Conservation (phyloP, 1,140 invertebrate species). For the Dryas iulia region DNA sequence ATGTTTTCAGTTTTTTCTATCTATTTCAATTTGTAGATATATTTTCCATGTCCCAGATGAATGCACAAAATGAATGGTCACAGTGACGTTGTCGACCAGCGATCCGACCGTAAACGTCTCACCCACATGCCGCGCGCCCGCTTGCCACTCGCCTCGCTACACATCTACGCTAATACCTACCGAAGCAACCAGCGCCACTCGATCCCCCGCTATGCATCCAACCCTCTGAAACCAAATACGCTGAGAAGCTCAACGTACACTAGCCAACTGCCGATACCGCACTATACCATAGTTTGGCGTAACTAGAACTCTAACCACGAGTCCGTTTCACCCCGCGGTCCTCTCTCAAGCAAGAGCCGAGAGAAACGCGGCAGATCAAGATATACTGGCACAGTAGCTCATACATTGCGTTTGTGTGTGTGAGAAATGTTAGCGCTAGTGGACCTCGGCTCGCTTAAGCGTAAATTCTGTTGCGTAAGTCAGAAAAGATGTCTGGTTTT, state of each 20-base stretch:
- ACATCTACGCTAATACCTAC: constrained; percentile 68
- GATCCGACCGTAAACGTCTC: constrained; percentile 79
- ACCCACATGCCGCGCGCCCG: constrained; percentile 75
- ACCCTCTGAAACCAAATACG: constrained; percentile 33
- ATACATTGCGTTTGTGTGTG: constrained; percentile 72
- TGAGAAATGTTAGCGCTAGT: constrained; percentile 68
- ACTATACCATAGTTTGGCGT: constrained; percentile 76
- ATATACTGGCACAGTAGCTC: constrained; percentile 45
- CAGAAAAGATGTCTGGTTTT: constrained; percentile 72
- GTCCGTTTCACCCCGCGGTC: constrained; percentile 51
- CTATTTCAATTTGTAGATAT: background rate
- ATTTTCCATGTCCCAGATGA: constrained; percentile 19
- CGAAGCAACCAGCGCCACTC: constrained; percentile 37
- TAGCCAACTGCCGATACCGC: constrained; percentile 64
- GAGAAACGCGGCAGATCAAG: constrained; percentile 44
- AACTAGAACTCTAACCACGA: constrained; percentile 70
- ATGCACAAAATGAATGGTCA: constrained; percentile 39
- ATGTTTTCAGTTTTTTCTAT: background rate
- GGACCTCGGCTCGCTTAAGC: constrained; percentile 74
- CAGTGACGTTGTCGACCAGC: constrained; percentile 66
- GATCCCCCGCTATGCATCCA: constrained; percentile 38
- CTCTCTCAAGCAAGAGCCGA: constrained; percentile 39
- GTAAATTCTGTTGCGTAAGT: constrained; percentile 79
- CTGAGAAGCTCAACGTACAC: constrained; percentile 43
- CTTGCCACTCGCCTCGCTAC: constrained; percentile 70